Evolutionary conservation across 2,797 vertebrate genomes (phyloP).

Genomic region (Decapterus maruadsi): DNA sequence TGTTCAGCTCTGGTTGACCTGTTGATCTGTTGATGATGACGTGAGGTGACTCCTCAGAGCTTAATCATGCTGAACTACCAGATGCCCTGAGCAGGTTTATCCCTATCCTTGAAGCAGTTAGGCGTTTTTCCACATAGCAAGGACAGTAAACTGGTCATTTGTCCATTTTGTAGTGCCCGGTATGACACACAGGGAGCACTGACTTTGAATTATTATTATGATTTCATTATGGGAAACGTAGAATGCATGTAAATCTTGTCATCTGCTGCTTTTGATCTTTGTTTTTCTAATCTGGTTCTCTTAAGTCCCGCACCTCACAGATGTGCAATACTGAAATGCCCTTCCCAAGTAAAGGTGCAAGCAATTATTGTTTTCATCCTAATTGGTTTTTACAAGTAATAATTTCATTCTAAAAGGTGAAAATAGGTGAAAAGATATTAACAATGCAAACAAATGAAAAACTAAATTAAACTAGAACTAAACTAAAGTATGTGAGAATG

Average conservation of each 20-base stretch:
- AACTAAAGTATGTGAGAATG: no score
- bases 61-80: neutral
- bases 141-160: neutral
- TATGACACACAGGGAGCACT: neutral
- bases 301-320: neutral
- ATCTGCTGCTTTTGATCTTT: neutral
- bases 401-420: neutral
- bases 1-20: conserved; percentile 8
- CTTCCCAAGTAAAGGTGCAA: neutral
- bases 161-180: neutral
- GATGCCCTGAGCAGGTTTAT: neutral
- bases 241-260: neutral
- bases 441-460: no score
- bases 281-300: neutral
- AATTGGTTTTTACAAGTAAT: neutral
- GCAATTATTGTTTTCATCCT: neutral
- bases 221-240: neutral
- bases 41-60: neutral
- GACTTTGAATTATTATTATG: neutral
- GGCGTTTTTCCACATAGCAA: neutral
- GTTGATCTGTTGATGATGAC: conserved; percentile 12
- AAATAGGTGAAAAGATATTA: neutral
- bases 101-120: neutral
- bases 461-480: no score
- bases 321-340: neutral